Percentiles rank a stretch among this genome's conserved stretches.
Conservation (phyloP, 2,797 vertebrate species). For the Otus scops region DNA sequence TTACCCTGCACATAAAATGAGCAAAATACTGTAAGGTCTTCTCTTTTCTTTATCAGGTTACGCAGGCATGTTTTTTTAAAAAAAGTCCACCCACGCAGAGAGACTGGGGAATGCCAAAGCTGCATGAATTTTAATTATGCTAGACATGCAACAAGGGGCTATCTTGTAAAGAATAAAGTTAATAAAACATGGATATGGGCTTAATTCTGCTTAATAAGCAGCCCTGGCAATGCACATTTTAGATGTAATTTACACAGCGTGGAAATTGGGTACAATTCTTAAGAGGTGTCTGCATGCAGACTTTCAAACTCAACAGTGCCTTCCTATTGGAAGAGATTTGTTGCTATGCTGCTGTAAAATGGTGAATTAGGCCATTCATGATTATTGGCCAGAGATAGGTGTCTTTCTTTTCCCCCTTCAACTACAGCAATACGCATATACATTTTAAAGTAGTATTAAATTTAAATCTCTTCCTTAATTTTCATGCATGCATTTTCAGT, state of each 20-base stretch:
- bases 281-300: conserved; percentile 17
- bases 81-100: background rate
- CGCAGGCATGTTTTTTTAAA: background rate
- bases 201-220: conserved; percentile 63
- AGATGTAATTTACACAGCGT: conserved; percentile 23
- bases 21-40: conserved; percentile 2
- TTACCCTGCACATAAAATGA: background rate
- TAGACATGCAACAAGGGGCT: conserved; percentile 48
- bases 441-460: background rate
- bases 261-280: conserved; percentile 31
- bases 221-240: background rate
- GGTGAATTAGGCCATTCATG: conserved; percentile 58
- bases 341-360: conserved; percentile 55
- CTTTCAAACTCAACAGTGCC: background rate
- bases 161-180: conserved; percentile 60
- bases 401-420: background rate
- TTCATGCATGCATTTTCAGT: background rate
- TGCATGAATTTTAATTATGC: conserved; percentile 46
- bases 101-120: conserved; percentile 43
- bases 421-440: background rate
- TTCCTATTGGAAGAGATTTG: conserved; percentile 56
- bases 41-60: conserved; percentile 73
- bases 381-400: background rate
- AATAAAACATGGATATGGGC: conserved; percentile 44
- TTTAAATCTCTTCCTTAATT: conserved; percentile 14